These are phyloP conservation scores for Drosophila neotestacea DNA, from an alignment of 2,888 invertebrate genomes.

Conservation along the genomic window DNA sequence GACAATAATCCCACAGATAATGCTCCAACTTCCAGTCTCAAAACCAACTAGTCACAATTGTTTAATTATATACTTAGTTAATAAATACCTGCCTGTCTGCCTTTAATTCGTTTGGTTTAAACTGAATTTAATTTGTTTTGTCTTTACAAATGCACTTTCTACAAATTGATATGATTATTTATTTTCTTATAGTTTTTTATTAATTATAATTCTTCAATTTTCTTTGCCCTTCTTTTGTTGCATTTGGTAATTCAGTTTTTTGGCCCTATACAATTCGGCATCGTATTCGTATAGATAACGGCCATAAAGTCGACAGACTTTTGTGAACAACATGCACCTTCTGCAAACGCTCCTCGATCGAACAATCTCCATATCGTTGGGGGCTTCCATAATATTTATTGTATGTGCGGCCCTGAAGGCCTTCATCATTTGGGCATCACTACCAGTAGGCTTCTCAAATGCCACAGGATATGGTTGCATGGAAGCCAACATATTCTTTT, in stretches of 20 bases:
- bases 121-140: too few species aligned
- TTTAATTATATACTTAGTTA: neutral
- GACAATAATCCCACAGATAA: neutral
- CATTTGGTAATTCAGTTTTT: neutral
- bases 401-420: constrained; percentile 42
- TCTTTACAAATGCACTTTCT: too few species aligned
- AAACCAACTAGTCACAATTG: neutral
- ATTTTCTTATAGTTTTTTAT: too few species aligned
- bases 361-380: constrained; percentile 43
- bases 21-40: neutral
- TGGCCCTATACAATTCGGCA: neutral
- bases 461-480: constrained; percentile 42
- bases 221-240: neutral
- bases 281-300: constrained; percentile 28
- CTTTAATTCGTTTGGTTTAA: too few species aligned
- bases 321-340: constrained; percentile 52
- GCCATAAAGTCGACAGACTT: constrained; percentile 42
- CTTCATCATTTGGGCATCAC: constrained; percentile 28
- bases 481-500: constrained; percentile 25
- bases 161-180: neutral
- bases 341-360: constrained; percentile 35
- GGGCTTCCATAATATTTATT: neutral
- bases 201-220: too few species aligned
- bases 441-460: neutral
- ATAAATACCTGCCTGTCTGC: too few species aligned